These are phyloP conservation scores for Cremastinae sp. DNA, from an alignment of 2,888 invertebrate species.

Conservation along the genomic window DNA sequence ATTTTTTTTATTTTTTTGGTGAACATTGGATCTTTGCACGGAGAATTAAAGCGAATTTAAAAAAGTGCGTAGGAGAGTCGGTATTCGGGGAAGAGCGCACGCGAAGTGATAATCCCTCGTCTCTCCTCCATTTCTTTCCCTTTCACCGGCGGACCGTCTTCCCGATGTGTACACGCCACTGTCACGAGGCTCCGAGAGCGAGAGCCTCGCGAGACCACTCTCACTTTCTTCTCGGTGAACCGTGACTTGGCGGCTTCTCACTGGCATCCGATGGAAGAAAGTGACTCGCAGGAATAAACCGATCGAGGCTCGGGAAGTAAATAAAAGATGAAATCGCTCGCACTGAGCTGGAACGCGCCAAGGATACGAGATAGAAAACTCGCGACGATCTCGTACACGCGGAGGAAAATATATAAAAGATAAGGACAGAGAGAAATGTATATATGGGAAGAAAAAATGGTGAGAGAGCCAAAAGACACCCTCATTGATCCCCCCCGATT, in stretches of 20 bases:
- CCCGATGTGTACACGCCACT: slow-evolving; percentile 61
- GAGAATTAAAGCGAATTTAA: too few relatives aligned
- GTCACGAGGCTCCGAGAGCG: slow-evolving; percentile 55
- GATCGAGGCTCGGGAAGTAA: slow-evolving; percentile 2
- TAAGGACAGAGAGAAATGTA: too few relatives aligned
- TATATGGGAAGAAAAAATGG: not conserved
- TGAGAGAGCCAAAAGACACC: not conserved
- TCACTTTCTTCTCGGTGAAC: slow-evolving; percentile 73
- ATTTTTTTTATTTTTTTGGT: slow-evolving; percentile 12
- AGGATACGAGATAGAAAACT: not conserved
- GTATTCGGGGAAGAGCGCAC: slow-evolving; percentile 17
- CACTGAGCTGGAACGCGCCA: not conserved
- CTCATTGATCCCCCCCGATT: too few relatives aligned
- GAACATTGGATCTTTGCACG: too few relatives aligned
- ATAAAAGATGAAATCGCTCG: slow-evolving; percentile 12
- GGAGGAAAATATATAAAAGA: too few relatives aligned
- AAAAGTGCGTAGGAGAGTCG: too few relatives aligned
- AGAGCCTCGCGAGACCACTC: slow-evolving; percentile 68
- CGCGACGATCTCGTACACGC: too few relatives aligned
- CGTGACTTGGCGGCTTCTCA: slow-evolving; percentile 62
- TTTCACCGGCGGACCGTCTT: slow-evolving; percentile 75
- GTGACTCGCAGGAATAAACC: slow-evolving; percentile 42
- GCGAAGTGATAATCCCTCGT: slow-evolving; percentile 52
- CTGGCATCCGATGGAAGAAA: slow-evolving; percentile 46
- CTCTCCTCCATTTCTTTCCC: slow-evolving; percentile 74